These are phyloP conservation scores for Drosophila eohydei DNA, from an alignment of 2,888 invertebrate species.

Conservation along the genomic window DNA sequence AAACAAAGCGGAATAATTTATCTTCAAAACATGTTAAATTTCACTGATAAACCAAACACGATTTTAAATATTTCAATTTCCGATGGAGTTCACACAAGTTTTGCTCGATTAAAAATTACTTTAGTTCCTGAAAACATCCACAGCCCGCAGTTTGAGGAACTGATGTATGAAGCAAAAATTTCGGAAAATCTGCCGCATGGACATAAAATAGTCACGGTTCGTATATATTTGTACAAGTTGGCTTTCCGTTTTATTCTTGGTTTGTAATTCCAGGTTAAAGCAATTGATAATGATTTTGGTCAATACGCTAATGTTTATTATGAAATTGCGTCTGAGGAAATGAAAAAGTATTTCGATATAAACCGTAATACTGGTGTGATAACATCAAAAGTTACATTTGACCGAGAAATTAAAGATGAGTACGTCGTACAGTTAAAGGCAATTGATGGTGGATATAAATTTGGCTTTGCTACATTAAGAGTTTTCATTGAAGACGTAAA, in stretches of 20 bases:
- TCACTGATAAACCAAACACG: slow-evolving; percentile 88
- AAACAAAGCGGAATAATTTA: slow-evolving; percentile 88
- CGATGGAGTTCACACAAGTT: slow-evolving; percentile 97
- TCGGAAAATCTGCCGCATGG: slow-evolving; percentile 93
- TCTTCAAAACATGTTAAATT: slow-evolving; percentile 90
- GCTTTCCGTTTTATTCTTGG: background rate
- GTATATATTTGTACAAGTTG: slow-evolving; percentile 24
- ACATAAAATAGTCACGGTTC: slow-evolving; percentile 89
- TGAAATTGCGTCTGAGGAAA: slow-evolving; percentile 90
- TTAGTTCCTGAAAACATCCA: slow-evolving; percentile 91
- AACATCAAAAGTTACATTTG: slow-evolving; percentile 89
- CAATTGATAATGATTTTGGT: slow-evolving; percentile 93
- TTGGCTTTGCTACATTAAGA: slow-evolving; percentile 90
- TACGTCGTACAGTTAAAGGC: slow-evolving; percentile 93
- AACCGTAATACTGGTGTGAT: slow-evolving; percentile 90
- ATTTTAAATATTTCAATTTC: slow-evolving; percentile 96
- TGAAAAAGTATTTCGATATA: slow-evolving; percentile 90
- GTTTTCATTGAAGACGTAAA: slow-evolving; percentile 93
- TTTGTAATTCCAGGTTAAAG: slow-evolving; percentile 87
- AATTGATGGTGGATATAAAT: slow-evolving; percentile 92
- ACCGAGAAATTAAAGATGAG: slow-evolving; percentile 89
- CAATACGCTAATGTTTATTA: slow-evolving; percentile 91
- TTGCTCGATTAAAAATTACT: slow-evolving; percentile 92
- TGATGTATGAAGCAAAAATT: slow-evolving; percentile 91
- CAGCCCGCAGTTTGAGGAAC: slow-evolving; percentile 91